A percentile compares a stretch with the other conserved stretches of the same genome.
Evolutionary conservation across 2,113 vertebrate species (phyloP).

Genomic region (Hylia prasina): DNA sequence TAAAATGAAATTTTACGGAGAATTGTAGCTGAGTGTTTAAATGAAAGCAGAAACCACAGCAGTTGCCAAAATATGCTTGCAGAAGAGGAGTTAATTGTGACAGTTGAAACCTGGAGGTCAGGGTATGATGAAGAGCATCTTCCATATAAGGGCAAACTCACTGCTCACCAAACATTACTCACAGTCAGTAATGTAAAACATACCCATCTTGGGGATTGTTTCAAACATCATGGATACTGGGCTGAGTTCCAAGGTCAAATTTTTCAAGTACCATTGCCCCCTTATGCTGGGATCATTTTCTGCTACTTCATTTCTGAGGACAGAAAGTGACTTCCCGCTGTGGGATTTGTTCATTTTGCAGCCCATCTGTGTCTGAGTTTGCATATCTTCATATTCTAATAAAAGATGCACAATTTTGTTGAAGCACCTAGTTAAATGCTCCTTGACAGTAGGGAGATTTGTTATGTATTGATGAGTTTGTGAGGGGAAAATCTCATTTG

Average conservation of each 20-base stretch:
- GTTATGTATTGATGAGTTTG: not conserved
- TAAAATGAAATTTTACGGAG: not conserved
- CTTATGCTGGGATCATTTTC: not conserved
- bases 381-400: not conserved
- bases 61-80: not conserved
- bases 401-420: not conserved
- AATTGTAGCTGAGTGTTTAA: not conserved
- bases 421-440: not conserved
- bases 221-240: not conserved
- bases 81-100: not conserved
- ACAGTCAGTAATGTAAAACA: not conserved
- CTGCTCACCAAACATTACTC: not conserved
- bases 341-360: not conserved
- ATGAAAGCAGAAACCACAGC: not conserved
- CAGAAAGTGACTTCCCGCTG: not conserved
- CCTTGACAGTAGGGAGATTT: not conserved
- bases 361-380: not conserved
- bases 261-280: not conserved
- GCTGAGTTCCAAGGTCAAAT: conserved; percentile 2
- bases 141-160: not conserved
- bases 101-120: not conserved
- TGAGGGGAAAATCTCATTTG: not conserved
- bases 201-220: not conserved
- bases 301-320: not conserved
- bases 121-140: not conserved